Evolutionary conservation across 2,888 invertebrate species (phyloP).

Genomic region (Temnothorax ravouxi): DNA sequence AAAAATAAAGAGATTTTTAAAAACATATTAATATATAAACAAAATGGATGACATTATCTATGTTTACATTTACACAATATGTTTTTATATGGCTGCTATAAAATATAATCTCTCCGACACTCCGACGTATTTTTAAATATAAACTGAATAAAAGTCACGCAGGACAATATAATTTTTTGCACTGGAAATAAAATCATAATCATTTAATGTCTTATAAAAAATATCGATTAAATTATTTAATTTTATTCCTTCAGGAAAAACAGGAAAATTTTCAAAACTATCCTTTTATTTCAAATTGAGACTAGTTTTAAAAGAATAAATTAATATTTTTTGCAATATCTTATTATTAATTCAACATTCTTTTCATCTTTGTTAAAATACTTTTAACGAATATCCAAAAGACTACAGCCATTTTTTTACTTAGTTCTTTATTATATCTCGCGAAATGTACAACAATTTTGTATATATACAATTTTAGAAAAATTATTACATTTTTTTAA

Average conservation of each 20-base stretch:
- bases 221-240: not conserved
- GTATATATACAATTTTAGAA: not conserved
- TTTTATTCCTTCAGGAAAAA: not conserved
- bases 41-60: conserved; percentile 61
- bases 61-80: conserved; percentile 6
- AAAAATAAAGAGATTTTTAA: conserved; percentile 53
- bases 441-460: not conserved
- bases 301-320: conserved; percentile 13
- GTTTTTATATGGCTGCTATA: conserved; percentile 52
- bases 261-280: not conserved
- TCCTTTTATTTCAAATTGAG: not conserved
- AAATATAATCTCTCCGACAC: not conserved
- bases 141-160: not conserved
- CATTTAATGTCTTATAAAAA: not conserved
- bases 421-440: conserved; percentile 2
- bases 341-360: not conserved
- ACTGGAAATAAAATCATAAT: conserved; percentile 2
- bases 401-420: not conserved
- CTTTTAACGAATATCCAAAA: conserved; percentile 1
- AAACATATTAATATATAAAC: conserved; percentile 3
- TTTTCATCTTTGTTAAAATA: not conserved
- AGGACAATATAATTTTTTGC: not conserved
- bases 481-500: conserved; percentile 2
- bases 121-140: not conserved
- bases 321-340: not conserved